These are phyloP conservation scores for Zaprionus lineosus DNA, from an alignment of 2,888 invertebrate species.

Conservation along the genomic window DNA sequence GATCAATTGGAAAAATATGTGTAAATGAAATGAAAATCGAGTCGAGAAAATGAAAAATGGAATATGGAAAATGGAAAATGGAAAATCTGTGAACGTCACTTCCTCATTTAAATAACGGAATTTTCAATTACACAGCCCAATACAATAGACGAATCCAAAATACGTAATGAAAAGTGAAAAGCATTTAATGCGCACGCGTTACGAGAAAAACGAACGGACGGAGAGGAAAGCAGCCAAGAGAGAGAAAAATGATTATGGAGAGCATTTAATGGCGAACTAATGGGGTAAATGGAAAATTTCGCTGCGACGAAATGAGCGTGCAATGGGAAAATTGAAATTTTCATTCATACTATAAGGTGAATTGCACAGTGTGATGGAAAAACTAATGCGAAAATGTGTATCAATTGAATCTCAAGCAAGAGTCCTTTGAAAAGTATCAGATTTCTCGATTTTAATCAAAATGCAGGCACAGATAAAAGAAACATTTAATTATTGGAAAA, in stretches of 20 bases:
- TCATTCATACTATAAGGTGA: constrained; percentile 74
- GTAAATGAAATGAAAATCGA: too few species aligned
- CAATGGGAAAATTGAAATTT: constrained; percentile 75
- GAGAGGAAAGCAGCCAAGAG: not conserved
- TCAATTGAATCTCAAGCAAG: too few species aligned
- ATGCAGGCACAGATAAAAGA: too few species aligned
- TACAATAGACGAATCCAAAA: constrained; percentile 58
- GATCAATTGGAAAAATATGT: too few species aligned
- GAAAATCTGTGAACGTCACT: constrained; percentile 59
- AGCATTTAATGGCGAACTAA: constrained; percentile 24
- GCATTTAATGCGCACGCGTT: constrained; percentile 54
- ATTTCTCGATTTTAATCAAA: too few species aligned
- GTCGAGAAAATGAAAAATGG: constrained; percentile 73
- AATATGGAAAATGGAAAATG: too few species aligned
- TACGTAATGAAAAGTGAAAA: constrained; percentile 73
- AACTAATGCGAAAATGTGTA: too few species aligned
- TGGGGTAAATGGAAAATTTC: constrained; percentile 56
- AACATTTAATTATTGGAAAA: too few species aligned
- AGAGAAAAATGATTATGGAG: constrained; percentile 1
- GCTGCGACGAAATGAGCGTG: constrained; percentile 55
- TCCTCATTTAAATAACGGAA: constrained; percentile 77
- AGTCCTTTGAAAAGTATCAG: too few species aligned
- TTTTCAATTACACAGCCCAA: constrained; percentile 67
- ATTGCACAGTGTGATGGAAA: constrained; percentile 54
- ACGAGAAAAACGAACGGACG: constrained; percentile 27